Base-by-base conservation (phyloP, 1,140 invertebrate genomes). In the Lepidurus packardi region DNA sequence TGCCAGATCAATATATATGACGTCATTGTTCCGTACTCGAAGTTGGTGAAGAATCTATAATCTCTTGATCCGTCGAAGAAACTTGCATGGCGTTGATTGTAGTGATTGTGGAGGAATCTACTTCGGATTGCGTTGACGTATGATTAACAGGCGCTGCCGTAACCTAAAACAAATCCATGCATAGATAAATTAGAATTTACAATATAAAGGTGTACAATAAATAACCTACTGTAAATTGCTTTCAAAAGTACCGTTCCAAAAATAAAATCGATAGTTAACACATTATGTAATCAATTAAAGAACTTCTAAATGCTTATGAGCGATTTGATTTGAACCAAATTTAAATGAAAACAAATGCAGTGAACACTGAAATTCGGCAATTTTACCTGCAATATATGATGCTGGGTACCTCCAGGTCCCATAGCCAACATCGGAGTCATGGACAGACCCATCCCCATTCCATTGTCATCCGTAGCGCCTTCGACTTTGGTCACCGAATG, bases 341-440 rank as follows among this genome's bases (percentile, higher is more conserved):
- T 34, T 34, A 34, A 34, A 34, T 4, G 34, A 34, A 34, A 34
- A 34, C 34, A 34, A 34, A 34, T 2, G 3, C 2, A 4, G 34
- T 34, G 34, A 34, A 4, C 34, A 34, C 4, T 34, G 34, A 34
- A 34, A 34, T 34, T 34, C 34, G 34, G 34, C 34, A 3, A 34
- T 34, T 34, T 34, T 74, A 78, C 78, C 78, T 78, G 78, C 73
- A 78, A 74, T 25, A 78, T 78, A 45, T 78, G 77, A 73, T 78
- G 76, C 76, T 77, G 78, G 11, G 78, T 78, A 10, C 78, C 78
- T 43, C 75, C 75, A 13, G 78, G 78, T 43, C 78, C 78, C 44
- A 78, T 44, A 9, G 78, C 78, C 43, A 78, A 24, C 13, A 78
- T 74, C n/a, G 78, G 73, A 8, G 76, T 77, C 44, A 77, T 65